phyloP scores from a whole-genome alignment of 2,888 invertebrate species.

The Philopedon plagiatum region DNA sequence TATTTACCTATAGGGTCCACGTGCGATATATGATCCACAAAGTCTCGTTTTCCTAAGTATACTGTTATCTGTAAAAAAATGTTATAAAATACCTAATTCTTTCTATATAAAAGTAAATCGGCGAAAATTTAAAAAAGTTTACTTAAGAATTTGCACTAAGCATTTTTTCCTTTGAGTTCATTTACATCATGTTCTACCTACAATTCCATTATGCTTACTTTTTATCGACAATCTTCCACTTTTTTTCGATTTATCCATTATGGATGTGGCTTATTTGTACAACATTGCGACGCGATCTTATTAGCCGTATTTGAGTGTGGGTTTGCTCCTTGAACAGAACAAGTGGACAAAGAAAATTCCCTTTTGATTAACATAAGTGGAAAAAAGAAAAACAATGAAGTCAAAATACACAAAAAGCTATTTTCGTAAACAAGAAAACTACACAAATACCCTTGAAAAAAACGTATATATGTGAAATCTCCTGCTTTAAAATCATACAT shows the following conservation, averaged over 20 bases:
- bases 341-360: constrained; percentile 10
- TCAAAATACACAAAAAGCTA: not conserved
- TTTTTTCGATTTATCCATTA: constrained; percentile 1
- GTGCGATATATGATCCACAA: constrained; percentile 92
- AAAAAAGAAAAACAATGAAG: not conserved
- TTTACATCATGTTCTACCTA: not conserved
- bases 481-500: not conserved
- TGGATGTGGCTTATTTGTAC: not conserved
- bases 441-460: not conserved
- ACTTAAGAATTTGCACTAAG: not conserved
- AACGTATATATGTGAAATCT: not conserved
- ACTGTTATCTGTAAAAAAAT: constrained; percentile 80
- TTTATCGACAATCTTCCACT: not conserved
- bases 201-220: not conserved
- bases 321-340: not conserved
- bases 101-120: not conserved
- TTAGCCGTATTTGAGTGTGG: not conserved
- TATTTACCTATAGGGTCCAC: constrained; percentile 90
- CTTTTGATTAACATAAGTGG: not conserved
- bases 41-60: constrained; percentile 92
- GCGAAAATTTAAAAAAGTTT: constrained; percentile 2
- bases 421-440: constrained; percentile 9
- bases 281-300: not conserved
- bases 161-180: not conserved
- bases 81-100: not conserved